Percentiles rank a stretch among this genome's conserved stretches.
Conservation (phyloP, 2,113 vertebrate genomes). For the Pluvianellus socialis region DNA sequence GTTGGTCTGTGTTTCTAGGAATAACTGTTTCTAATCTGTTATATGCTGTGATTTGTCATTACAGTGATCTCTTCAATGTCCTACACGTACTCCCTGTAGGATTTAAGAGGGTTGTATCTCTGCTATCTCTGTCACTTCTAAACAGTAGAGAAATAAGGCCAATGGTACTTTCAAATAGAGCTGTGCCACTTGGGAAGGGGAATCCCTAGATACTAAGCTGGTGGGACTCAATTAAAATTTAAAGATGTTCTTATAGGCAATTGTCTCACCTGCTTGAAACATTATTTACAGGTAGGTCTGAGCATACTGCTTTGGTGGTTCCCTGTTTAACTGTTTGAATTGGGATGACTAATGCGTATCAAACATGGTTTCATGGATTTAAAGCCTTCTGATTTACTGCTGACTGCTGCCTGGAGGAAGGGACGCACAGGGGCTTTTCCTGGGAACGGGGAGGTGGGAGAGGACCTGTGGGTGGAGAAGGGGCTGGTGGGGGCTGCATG, state of each 20-base stretch:
- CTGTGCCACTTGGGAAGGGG: neutral
- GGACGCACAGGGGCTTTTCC: neutral
- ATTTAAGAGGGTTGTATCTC: neutral
- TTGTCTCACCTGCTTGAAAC: neutral
- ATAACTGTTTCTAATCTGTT: neutral
- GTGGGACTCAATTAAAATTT: neutral
- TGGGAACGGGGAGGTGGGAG: neutral
- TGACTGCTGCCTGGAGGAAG: neutral
- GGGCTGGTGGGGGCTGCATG: neutral
- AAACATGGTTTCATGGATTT: neutral
- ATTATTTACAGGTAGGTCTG: neutral
- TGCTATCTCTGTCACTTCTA: neutral
- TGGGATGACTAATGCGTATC: neutral
- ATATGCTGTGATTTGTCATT: neutral
- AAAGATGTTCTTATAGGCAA: neutral
- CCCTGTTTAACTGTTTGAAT: neutral
- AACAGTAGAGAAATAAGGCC: neutral
- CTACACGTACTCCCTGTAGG: neutral
- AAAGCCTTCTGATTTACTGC: neutral
- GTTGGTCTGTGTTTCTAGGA: neutral
- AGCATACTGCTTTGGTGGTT: rapidly evolving
- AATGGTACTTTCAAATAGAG: neutral
- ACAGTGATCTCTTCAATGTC: neutral
- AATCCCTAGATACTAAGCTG: neutral
- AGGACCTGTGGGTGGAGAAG: neutral